Evolutionary conservation across 2,797 vertebrate species (phyloP).

Genomic region (Poeciliopsis infans): DNA sequence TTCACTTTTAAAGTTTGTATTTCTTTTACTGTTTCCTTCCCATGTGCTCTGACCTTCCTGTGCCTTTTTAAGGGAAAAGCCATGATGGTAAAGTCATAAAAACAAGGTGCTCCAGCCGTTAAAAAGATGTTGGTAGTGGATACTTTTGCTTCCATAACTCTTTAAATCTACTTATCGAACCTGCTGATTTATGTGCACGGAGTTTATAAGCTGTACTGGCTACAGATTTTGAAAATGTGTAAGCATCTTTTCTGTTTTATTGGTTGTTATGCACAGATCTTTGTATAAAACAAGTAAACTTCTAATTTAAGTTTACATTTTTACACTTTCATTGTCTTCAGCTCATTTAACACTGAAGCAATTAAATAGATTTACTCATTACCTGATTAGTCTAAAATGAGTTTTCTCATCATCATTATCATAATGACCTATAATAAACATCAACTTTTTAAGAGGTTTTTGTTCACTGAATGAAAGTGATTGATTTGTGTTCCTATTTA

Average conservation of each 20-base stretch:
- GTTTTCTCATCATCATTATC: constrained; percentile 10
- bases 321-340: constrained; percentile 9
- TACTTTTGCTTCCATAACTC: not conserved
- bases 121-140: not conserved
- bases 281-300: not conserved
- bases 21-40: not conserved
- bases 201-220: not conserved
- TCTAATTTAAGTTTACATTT: not conserved
- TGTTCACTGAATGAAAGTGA: not conserved
- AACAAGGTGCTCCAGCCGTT: not conserved
- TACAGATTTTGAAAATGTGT: not conserved
- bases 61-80: constrained; percentile 35
- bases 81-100: not conserved
- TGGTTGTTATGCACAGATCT: not conserved
- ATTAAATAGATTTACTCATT: constrained; percentile 11
- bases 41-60: not conserved
- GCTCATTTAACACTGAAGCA: constrained; percentile 3
- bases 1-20: constrained; percentile 56
- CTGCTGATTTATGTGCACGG: accelerated
- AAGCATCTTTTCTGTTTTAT: not conserved
- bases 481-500: constrained; percentile 10
- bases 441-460: not conserved
- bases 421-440: constrained; percentile 5
- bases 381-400: constrained; percentile 10
- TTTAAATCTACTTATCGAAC: not conserved